Base-by-base conservation (phyloP, 2,888 invertebrate species). In the Dynastes grantii region DNA sequence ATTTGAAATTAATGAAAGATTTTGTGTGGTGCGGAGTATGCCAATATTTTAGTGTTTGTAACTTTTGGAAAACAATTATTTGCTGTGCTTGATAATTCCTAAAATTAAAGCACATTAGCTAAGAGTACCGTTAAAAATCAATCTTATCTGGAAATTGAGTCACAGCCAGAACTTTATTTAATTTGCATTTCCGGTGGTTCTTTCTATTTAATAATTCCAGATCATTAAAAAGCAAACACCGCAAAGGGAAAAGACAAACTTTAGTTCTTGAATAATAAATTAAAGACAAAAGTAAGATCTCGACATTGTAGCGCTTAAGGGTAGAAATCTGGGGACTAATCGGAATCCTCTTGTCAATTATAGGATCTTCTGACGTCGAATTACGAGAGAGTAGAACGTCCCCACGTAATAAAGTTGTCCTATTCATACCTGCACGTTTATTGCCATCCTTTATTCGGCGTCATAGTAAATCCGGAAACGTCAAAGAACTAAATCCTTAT, bases 261-360 rank as follows among this genome's bases (percentile, higher is more conserved):
- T 63, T 63, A 32, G 13, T 4, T 63, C 4, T 11, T 63, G 63
- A 63, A 63, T 63, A 63, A 22, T 22, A 22, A 22, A 63, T 63
- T 63, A 32, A 32, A 63, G 27, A 32, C 13, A 13, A 63, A 63
- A 11, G 63, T 29, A 29, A 29, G 32, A 37, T 5, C 32, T 63
- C 63, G 2, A 9, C 32, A 63, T 63, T 63, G 29, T 63, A 13
- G 29, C 63, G 11, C 11, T 8, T 32, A 29, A 32, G 13, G 29
- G 63, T 29, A 2, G 32, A 37, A 37, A 37, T 37, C 32, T 37
- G 32, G 2, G 45, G 45, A 8, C 45, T 45, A 45, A 45, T 45
- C 45, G 45, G 45, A 11, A 58, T 58, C 27, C 22, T 27, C 68
- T 5, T 68, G 53, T 68, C 68, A 53, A 68, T 68, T 68, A 68